These are phyloP conservation scores for Virgularia gustaviana DNA, from an alignment of 92 coral and sea anemone genomes.

Conservation along the genomic window DNA sequence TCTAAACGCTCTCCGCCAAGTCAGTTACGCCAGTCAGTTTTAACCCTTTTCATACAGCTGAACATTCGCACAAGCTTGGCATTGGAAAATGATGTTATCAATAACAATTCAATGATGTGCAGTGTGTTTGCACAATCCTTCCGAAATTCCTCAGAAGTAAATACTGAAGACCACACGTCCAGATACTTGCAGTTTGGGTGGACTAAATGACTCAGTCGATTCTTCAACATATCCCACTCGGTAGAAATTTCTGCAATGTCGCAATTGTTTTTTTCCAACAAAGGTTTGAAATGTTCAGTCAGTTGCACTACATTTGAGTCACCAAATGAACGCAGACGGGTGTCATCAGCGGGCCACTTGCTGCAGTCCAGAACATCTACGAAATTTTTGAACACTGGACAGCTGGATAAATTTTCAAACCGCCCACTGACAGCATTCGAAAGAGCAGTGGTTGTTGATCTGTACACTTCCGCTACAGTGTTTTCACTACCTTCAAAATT, in stretches of 20 bases:
- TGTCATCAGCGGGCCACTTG: neutral
- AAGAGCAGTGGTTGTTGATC: neutral
- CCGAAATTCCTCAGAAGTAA: neutral
- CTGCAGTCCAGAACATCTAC: no score
- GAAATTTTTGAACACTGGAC: no score
- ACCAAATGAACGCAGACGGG: neutral
- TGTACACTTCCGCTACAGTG: no score
- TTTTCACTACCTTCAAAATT: no score
- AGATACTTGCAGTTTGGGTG: neutral
- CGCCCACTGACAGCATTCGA: no score
- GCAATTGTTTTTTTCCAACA: neutral
- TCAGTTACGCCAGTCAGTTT: constrained; percentile 1
- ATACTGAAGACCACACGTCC: neutral
- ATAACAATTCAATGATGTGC: constrained; percentile 1
- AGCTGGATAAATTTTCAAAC: no score
- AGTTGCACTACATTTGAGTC: neutral
- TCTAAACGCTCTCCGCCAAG: constrained; percentile 13
- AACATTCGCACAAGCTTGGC: constrained; percentile 15
- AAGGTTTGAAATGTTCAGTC: neutral
- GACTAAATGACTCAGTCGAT: neutral
- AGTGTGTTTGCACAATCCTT: neutral
- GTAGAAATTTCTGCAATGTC: neutral
- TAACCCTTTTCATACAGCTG: neutral
- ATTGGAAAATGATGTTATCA: neutral
- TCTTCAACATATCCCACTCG: neutral